Conservation (phyloP, 2,888 invertebrate species). For the Gasteruption jaculator region DNA sequence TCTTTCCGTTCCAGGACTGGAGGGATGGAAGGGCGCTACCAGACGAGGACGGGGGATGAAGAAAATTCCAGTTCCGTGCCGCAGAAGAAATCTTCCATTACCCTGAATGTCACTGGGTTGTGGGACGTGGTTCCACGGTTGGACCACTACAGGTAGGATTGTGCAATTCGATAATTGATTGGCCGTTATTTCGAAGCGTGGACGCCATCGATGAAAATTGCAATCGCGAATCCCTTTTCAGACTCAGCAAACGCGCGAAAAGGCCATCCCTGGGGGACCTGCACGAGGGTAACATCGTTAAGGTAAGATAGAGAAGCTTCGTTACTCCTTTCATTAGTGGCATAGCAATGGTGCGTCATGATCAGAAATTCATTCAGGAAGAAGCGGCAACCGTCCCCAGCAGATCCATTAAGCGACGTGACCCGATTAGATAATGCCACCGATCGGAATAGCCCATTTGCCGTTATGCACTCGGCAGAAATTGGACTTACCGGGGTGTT, state of each 20-base stretch:
- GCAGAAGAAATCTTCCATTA: slow-evolving; percentile 41
- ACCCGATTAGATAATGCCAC: no score
- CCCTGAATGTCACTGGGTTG: slow-evolving; percentile 45
- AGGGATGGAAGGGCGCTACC: slow-evolving; percentile 38
- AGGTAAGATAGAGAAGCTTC: slow-evolving; percentile 52
- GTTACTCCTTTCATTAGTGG: no score
- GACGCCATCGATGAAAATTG: no score
- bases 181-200: slow-evolving; percentile 1
- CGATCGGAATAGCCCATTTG: no score
- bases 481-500: no score
- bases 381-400: slow-evolving; percentile 2
- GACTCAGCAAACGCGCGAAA: slow-evolving; percentile 63
- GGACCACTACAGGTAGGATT: slow-evolving; percentile 44
- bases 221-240: slow-evolving; percentile 25
- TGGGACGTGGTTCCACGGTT: slow-evolving; percentile 49
- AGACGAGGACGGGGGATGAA: slow-evolving; percentile 34
- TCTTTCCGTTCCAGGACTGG: slow-evolving; percentile 30
- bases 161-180: not conserved
- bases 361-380: slow-evolving; percentile 8
- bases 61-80: slow-evolving; percentile 32
- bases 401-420: slow-evolving; percentile 7
- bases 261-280: slow-evolving; percentile 81
- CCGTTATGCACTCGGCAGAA: no score
- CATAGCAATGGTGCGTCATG: no score
- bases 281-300: slow-evolving; percentile 57